Percentiles rank a stretch among this genome's conserved stretches.
These are phyloP conservation scores for Saxicola maurus DNA, from an alignment of 2,797 vertebrate genomes.

Conservation along the genomic window DNA sequence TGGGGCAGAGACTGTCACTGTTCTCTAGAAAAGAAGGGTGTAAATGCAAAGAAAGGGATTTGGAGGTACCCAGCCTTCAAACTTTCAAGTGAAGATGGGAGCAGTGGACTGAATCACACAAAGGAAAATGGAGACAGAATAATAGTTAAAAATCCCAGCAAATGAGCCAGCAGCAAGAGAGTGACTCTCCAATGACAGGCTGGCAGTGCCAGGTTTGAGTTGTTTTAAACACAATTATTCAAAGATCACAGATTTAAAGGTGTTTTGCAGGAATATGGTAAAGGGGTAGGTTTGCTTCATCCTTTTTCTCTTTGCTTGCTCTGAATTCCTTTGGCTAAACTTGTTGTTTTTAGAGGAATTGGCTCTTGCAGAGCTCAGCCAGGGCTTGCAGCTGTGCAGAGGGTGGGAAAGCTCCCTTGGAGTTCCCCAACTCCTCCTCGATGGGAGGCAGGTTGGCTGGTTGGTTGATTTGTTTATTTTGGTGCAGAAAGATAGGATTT, in stretches of 20 bases:
- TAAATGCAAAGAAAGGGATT: background rate
- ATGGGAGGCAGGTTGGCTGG: background rate
- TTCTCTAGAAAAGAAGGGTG: background rate
- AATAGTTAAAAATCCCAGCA: background rate
- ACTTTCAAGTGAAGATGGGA: background rate
- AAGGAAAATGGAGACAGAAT: background rate
- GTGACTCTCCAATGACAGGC: background rate
- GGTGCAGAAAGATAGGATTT: background rate
- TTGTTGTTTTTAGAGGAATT: background rate
- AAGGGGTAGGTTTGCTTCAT: background rate
- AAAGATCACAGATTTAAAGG: background rate
- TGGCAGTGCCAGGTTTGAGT: slow-evolving; percentile 16
- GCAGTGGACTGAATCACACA: background rate
- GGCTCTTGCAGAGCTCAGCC: background rate
- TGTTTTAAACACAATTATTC: background rate
- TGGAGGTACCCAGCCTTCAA: background rate
- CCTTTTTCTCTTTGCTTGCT: background rate
- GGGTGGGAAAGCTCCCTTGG: background rate
- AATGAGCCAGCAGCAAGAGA: background rate
- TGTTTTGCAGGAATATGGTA: background rate
- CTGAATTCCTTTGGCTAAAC: background rate
- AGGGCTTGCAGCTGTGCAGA: background rate
- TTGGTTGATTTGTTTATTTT: background rate
- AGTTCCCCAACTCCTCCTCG: background rate
- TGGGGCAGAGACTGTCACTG: background rate